phyloP scores from a whole-genome alignment of 2,888 invertebrate species.

The Trachelus iudaicus region DNA sequence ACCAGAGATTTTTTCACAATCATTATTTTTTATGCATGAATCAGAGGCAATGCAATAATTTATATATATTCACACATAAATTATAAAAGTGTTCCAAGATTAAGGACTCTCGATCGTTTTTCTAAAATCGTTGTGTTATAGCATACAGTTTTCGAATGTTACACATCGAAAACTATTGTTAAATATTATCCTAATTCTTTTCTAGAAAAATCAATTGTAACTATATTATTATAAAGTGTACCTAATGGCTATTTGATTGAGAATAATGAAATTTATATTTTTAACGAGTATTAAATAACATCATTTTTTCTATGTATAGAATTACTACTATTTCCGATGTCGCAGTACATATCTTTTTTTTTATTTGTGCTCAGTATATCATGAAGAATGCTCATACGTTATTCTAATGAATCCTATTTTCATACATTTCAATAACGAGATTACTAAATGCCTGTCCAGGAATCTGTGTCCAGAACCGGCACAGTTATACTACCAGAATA shows the following conservation, averaged over 20 bases:
- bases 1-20: neutral
- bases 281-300: conserved; percentile 58
- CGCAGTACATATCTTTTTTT: conserved; percentile 9
- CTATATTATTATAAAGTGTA: conserved; percentile 44
- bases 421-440: no score
- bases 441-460: no score
- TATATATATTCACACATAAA: conserved; percentile 10
- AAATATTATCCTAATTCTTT: conserved; percentile 45
- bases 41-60: neutral
- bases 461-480: no score
- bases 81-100: conserved; percentile 8
- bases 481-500: no score
- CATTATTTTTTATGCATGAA: neutral
- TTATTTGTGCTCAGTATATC: conserved; percentile 18
- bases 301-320: conserved; percentile 42
- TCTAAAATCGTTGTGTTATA: conserved; percentile 35
- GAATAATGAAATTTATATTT: conserved; percentile 61
- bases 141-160: conserved; percentile 27
- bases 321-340: neutral
- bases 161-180: conserved; percentile 34
- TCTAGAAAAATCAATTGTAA: conserved; percentile 42
- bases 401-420: no score
- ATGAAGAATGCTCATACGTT: neutral
- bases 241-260: conserved; percentile 39
- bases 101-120: conserved; percentile 32